These are phyloP conservation scores for Corythornis vintsioides DNA, from an alignment of 2,113 vertebrate genomes.

Conservation along the genomic window DNA sequence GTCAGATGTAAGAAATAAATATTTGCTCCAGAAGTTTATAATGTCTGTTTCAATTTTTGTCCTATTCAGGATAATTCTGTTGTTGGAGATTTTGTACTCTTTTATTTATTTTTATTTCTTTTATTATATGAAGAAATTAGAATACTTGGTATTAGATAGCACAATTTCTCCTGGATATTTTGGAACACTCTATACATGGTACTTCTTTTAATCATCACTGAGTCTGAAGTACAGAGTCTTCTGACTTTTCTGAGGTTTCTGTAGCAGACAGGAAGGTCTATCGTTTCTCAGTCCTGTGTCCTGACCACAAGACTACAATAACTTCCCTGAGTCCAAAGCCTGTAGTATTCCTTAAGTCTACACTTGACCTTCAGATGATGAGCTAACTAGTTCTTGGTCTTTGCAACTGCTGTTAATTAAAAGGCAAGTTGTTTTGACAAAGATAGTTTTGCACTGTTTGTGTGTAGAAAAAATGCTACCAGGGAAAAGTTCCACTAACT, in stretches of 20 bases:
- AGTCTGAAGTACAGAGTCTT: neutral
- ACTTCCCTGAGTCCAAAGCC: neutral
- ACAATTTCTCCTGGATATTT: neutral
- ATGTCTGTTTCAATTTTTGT: neutral
- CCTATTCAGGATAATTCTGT: neutral
- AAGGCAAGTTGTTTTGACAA: neutral
- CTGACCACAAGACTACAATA: neutral
- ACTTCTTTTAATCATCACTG: neutral
- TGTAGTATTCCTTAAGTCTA: neutral
- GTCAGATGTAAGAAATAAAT: constrained; percentile 30
- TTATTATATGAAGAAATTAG: neutral
- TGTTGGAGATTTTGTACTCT: neutral
- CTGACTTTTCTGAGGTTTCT: neutral
- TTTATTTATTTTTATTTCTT: neutral
- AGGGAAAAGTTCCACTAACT: neutral
- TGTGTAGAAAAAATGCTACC: neutral
- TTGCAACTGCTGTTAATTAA: neutral
- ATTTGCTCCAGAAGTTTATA: constrained; percentile 19
- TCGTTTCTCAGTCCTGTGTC: neutral
- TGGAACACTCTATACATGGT: neutral
- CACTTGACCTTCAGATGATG: neutral
- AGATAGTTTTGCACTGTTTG: neutral
- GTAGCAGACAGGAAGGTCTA: neutral
- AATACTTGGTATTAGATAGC: neutral
- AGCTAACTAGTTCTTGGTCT: neutral